Base-by-base conservation (phyloP, 2,888 invertebrate species). In the Luffia ferchaultella region DNA sequence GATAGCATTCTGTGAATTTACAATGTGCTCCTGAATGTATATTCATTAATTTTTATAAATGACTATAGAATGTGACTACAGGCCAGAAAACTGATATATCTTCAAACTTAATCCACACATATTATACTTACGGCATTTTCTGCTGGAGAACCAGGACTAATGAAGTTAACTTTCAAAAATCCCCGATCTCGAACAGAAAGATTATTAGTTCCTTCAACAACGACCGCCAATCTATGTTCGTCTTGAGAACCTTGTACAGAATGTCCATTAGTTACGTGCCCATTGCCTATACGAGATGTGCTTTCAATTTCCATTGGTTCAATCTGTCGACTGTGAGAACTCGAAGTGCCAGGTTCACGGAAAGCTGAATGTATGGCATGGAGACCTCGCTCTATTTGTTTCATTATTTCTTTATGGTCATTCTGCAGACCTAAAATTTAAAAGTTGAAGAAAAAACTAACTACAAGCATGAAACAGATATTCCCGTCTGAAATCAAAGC, bases 321-420 rank as follows among this genome's bases (percentile, higher is more conserved):
- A 12, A 30, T 30, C 12, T 30, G 30, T 30, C 30, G 3, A 12
- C 12, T 12, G 12, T 30, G 30, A 7, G 30, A 30, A 7, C 5
- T 7, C 5, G 5, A 7, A 30, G 30, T 12, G 12, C 30, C 30
- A 1, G 62, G 58, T 0, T 62, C 63, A 16, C 56, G 52, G 15
- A 70, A 58, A 9, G 87, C 73, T 1, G 85, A 67, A 59, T 91
- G 90, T 1, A 91, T 80, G 53, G 87, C 86, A 52, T 89, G 86
- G 5, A 97, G 73, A 1, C 91, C 91, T 56, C 85, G 78, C 67
- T 97, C 96, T 58, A 98, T 96, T 65, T 89, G 86, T 56, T 89
- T 88, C 92, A 96, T 95, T 30, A 97, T 53, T 1, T 79, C 85
- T 69, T 92, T 94, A 65, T 94, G 91, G 73, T 98, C 97, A 78